phyloP scores from a whole-genome alignment of 1,140 invertebrate species.

The Bacillus rossius region DNA sequence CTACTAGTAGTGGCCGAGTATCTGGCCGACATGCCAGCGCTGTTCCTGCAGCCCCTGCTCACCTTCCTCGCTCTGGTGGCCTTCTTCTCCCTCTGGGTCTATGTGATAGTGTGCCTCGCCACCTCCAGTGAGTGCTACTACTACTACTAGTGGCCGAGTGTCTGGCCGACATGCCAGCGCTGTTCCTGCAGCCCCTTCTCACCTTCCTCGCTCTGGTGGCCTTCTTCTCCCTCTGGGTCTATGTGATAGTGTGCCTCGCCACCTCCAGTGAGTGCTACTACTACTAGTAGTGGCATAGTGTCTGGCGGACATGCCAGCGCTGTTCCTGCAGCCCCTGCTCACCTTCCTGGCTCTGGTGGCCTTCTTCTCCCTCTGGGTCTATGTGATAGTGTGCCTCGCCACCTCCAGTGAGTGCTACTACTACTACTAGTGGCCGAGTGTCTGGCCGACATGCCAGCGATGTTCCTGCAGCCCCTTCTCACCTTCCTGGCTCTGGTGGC shows the following conservation, averaged over 20 bases:
- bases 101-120: slow-evolving; percentile 64
- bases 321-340: slow-evolving; percentile 82
- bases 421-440: too few species aligned
- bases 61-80: slow-evolving; percentile 72
- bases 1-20: too few species aligned
- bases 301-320: slow-evolving; percentile 72
- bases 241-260: slow-evolving; percentile 64
- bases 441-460: slow-evolving; percentile 72
- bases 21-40: slow-evolving; percentile 72
- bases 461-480: slow-evolving; percentile 82
- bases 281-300: too few species aligned
- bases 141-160: too few species aligned
- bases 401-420: slow-evolving; percentile 66
- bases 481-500: slow-evolving; percentile 72
- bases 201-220: slow-evolving; percentile 72
- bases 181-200: slow-evolving; percentile 82
- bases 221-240: slow-evolving; percentile 83
- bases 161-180: slow-evolving; percentile 72
- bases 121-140: slow-evolving; percentile 66
- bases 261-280: slow-evolving; percentile 66
- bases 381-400: slow-evolving; percentile 64
- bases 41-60: slow-evolving; percentile 82
- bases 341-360: slow-evolving; percentile 72
- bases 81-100: slow-evolving; percentile 83
- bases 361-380: slow-evolving; percentile 83